A percentile compares a stretch with the other conserved stretches of the same genome.
Conservation (phyloP, 1,140 invertebrate genomes). For the Drosophila rhopaloa region DNA sequence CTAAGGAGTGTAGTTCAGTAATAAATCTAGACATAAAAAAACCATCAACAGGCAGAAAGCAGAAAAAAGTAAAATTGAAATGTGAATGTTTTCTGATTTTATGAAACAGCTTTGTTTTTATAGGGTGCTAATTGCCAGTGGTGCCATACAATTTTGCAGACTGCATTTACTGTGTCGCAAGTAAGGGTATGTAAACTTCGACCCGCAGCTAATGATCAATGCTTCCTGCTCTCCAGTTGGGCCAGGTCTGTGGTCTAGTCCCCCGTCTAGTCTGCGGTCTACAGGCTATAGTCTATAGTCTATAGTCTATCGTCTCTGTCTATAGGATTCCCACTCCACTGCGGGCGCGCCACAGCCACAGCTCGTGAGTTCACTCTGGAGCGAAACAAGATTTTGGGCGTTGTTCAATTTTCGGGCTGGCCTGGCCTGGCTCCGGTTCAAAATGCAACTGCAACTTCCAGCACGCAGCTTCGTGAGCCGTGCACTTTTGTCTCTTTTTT, state of each 20-base stretch:
- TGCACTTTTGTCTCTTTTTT: slow-evolving; percentile 43
- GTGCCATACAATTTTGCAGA: background rate
- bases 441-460: slow-evolving; percentile 49
- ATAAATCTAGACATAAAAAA: slow-evolving; percentile 1
- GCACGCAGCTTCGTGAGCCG: slow-evolving; percentile 74
- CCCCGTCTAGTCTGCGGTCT: slow-evolving; percentile 25
- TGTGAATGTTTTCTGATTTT: background rate
- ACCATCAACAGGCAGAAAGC: background rate
- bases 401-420: slow-evolving; percentile 76
- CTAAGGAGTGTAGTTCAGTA: background rate
- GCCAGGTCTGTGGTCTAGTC: slow-evolving; percentile 30
- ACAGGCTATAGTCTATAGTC: slow-evolving; percentile 6
- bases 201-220: slow-evolving; percentile 31
- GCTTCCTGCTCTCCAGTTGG: slow-evolving; percentile 18
- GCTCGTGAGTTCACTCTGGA: slow-evolving; percentile 75
- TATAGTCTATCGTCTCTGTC: background rate
- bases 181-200: slow-evolving; percentile 47
- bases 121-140: slow-evolving; percentile 5
- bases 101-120: slow-evolving; percentile 2
- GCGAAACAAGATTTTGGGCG: slow-evolving; percentile 81
- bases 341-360: slow-evolving; percentile 48
- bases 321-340: slow-evolving; percentile 24
- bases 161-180: slow-evolving; percentile 9
- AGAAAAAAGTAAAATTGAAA: background rate
- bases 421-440: slow-evolving; percentile 53